A percentile compares a stretch with the other conserved stretches of the same genome.
Conservation (phyloP, 2,113 vertebrate genomes). For the Sinocyclocheilus anshuiensis region DNA sequence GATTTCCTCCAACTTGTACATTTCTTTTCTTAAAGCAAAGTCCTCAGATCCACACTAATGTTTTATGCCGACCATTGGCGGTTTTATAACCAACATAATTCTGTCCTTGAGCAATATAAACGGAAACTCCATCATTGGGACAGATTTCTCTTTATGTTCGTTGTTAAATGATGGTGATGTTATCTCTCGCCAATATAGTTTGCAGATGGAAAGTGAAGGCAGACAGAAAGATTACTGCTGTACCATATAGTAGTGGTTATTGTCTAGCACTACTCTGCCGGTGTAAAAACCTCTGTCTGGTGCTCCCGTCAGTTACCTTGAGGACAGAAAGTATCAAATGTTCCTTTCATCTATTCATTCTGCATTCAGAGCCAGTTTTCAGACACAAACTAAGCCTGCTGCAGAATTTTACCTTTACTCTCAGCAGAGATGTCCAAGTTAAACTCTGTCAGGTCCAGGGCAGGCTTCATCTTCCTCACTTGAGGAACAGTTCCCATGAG, state of each 20-base stretch:
- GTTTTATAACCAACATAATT: constrained; percentile 53
- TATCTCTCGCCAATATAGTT: constrained; percentile 54
- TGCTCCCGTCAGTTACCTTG: constrained; percentile 29
- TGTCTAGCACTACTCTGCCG: neutral
- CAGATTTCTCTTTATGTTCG: constrained; percentile 57
- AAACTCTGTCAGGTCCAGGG: constrained; percentile 41
- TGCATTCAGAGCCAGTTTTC: constrained; percentile 31
- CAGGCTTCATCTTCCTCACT: constrained; percentile 26
- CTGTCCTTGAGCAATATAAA: constrained; percentile 54
- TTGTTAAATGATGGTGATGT: constrained; percentile 52
- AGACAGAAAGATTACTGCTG: constrained; percentile 47
- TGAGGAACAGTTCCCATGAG: constrained; percentile 39
- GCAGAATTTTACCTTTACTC: constrained; percentile 45
- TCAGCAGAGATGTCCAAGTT: constrained; percentile 45
- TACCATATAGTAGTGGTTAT: constrained; percentile 25
- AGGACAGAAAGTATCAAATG: constrained; percentile 43
- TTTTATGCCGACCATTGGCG: constrained; percentile 47
- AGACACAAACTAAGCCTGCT: constrained; percentile 40
- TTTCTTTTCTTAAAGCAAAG: constrained; percentile 44
- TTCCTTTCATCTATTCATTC: constrained; percentile 27
- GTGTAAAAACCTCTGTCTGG: constrained; percentile 19
- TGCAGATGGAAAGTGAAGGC: constrained; percentile 55
- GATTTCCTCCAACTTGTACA: constrained; percentile 31
- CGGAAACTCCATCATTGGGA: constrained; percentile 53
- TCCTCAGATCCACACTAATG: constrained; percentile 41